A percentile compares a stretch with the other conserved stretches of the same genome.
Conservation (phyloP, 2,113 vertebrate species). For the Phalacrocorax brasilianus region DNA sequence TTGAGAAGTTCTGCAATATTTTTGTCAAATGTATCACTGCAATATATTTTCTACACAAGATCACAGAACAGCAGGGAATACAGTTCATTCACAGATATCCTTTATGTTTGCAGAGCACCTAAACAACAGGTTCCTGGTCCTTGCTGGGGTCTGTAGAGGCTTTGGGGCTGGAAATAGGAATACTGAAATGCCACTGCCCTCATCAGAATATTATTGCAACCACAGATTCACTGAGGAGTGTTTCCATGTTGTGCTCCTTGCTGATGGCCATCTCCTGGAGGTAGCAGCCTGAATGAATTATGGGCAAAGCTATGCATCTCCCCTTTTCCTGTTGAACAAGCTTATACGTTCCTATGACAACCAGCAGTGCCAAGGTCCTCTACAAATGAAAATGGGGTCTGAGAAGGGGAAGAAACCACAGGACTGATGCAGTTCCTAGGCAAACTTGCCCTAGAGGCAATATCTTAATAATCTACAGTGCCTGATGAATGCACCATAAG, state of each 20-base stretch:
- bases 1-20: not conserved
- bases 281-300: not conserved
- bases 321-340: not conserved
- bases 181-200: not conserved
- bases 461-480: not conserved
- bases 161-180: not conserved
- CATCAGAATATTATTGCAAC: accelerated
- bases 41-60: accelerated
- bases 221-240: not conserved
- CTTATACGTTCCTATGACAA: constrained; percentile 49
- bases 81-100: not conserved
- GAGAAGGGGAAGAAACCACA: not conserved
- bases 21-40: not conserved
- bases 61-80: not conserved
- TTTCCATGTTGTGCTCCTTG: not conserved
- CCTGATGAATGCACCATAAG: not conserved
- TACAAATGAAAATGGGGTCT: constrained; percentile 32
- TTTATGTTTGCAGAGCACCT: not conserved
- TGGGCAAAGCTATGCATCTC: not conserved
- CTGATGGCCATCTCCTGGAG: not conserved
- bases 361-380: not conserved
- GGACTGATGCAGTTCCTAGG: constrained; percentile 38
- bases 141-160: not conserved
- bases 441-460: constrained; percentile 31
- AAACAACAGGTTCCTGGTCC: not conserved